Base-by-base conservation (phyloP, 2,797 vertebrate species). In the Myiotriccus ornatus region DNA sequence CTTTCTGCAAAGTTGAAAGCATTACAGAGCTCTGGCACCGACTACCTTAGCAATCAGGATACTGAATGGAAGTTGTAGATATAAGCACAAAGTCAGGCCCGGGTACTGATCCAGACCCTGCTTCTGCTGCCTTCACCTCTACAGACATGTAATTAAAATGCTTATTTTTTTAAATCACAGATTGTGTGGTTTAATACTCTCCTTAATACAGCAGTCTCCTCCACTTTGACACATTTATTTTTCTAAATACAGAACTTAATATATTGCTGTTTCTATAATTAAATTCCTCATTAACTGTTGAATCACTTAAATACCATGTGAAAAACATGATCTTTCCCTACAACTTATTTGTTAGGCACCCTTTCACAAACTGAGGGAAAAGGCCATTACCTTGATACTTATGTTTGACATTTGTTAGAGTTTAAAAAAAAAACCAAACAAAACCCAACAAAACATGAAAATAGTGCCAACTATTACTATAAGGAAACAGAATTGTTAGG, bases 11-110 rank as follows among this genome's bases (percentile, higher is more conserved):
- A n/a, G 6, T 12, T 14, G 34, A 46, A 44, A 44, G 41, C 4
- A 3, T 32, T 47, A 44, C 20, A 53, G 43, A 62, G n/a, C 41
- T 56, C 84, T 75, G n/a, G 34, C 1, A 10, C 23, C 2, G 9
- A 53, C 10, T 22, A 0, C 20, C 13, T n/a, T 16, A 52, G 32
- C 2, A 1, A 15, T 9, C 0, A 4, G 37, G 25, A 18, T 32
- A 52, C 13, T 7, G 10, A 50, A 15, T 34, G 1, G 5, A 30
- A 34, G 27, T 2, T 53, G 11, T 8, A 69, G 11, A 21, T 19
- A 27, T 12, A 6, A 44, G 46, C 37, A 71, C 12, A 3, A 28
- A 63, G 25, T 50, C 27, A 81, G 65, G 27, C 14, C 37, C 50
- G 53, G 14, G 14, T 64, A 25, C 39, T 55, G 65, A 71, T 30